A percentile compares a stretch with the other conserved stretches of the same genome.
Evolutionary conservation across 2,888 invertebrate genomes (phyloP).

Genomic region (Drosophila nigricruria): DNA sequence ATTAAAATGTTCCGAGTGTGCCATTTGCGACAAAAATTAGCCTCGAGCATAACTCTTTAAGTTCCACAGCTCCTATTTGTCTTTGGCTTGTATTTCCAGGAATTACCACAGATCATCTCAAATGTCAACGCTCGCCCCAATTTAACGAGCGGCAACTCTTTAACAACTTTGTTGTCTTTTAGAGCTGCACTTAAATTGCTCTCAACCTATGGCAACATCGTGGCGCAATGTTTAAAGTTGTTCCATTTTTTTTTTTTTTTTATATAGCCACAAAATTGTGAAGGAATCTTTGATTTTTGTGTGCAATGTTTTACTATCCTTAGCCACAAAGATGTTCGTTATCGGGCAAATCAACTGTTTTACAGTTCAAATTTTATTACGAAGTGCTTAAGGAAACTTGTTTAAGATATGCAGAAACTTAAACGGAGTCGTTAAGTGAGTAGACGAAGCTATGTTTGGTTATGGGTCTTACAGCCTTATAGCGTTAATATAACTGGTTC

Average conservation of each 20-base stretch:
- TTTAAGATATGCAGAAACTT: background rate
- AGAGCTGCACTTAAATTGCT: background rate
- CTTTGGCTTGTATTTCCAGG: background rate
- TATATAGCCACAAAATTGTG: background rate
- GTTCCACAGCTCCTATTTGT: background rate
- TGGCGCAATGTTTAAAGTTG: background rate
- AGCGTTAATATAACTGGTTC: background rate
- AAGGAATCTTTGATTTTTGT: background rate
- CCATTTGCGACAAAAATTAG: slow-evolving; percentile 1
- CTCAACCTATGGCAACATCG: slow-evolving; percentile 6
- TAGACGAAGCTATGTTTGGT: background rate
- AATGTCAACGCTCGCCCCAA: background rate
- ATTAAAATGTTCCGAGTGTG: slow-evolving; percentile 31
- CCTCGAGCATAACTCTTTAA: slow-evolving; percentile 1
- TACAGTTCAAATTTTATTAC: background rate
- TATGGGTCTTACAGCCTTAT: background rate
- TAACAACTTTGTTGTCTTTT: slow-evolving; percentile 4
- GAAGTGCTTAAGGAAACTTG: background rate
- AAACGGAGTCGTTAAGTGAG: background rate
- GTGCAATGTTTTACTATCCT: background rate
- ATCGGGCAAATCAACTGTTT: slow-evolving; percentile 2
- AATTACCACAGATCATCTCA: background rate
- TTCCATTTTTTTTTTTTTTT: background rate
- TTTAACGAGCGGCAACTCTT: background rate
- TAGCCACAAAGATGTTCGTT: background rate